A percentile compares a stretch with the other conserved stretches of the same genome.
These are phyloP conservation scores for Metacarcinus magister DNA, from an alignment of 2,888 invertebrate genomes.

Conservation along the genomic window DNA sequence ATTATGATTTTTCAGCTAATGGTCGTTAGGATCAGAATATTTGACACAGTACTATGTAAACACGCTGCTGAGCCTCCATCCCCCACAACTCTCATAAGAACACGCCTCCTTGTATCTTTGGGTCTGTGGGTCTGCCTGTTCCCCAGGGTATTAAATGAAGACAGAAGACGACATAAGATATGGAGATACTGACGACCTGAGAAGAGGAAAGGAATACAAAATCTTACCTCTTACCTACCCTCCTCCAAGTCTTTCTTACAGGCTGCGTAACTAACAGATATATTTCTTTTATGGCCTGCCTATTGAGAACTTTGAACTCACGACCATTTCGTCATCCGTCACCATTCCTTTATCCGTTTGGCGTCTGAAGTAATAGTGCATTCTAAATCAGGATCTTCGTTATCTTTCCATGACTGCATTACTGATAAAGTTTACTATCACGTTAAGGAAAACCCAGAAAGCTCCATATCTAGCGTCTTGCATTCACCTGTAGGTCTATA, in stretches of 20 bases:
- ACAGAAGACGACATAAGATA: background rate
- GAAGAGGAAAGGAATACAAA: background rate
- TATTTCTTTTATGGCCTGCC: no score
- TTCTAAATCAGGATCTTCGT: no score
- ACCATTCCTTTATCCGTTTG: no score
- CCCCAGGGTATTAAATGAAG: background rate
- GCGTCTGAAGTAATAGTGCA: no score
- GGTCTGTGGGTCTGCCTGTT: background rate
- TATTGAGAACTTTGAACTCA: no score
- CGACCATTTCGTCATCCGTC: no score
- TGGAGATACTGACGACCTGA: background rate
- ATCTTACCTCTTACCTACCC: background rate
- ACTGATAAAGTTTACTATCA: no score
- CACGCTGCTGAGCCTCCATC: background rate
- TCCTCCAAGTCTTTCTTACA: background rate
- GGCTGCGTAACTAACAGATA: background rate
- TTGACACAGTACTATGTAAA: background rate
- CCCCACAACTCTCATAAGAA: background rate
- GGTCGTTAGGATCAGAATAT: background rate
- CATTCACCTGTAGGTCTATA: no score
- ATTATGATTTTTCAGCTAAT: background rate
- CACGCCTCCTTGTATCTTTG: background rate
- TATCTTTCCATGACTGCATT: no score
- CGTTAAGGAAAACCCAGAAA: no score
- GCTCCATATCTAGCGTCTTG: no score